Percentiles rank a stretch among this genome's conserved stretches.
phyloP scores from a whole-genome alignment of 2,888 invertebrate species.

The Hanleya hanleyi region DNA sequence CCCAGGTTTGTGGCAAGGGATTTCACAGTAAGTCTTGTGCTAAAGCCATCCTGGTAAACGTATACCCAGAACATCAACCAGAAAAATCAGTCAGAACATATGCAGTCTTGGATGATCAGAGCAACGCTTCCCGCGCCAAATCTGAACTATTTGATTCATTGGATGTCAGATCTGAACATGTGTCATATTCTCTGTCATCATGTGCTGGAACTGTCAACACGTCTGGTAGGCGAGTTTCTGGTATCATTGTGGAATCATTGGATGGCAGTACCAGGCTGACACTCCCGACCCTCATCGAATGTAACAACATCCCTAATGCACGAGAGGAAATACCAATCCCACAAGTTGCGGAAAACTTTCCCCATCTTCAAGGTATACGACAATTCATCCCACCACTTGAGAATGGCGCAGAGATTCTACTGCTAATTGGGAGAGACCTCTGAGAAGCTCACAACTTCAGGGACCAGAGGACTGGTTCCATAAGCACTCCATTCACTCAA shows the following conservation, averaged over 20 bases:
- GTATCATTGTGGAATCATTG: constrained; percentile 20
- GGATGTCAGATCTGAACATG: neutral
- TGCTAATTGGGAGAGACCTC: too few species aligned
- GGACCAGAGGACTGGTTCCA: too few species aligned
- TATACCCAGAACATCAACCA: constrained; percentile 11
- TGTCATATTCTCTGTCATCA: constrained; percentile 8
- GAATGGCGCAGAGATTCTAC: too few species aligned
- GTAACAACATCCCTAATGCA: too few species aligned
- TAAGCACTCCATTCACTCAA: too few species aligned
- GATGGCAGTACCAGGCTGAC: too few species aligned
- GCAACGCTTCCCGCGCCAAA: neutral
- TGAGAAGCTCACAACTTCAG: too few species aligned
- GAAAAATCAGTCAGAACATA: neutral
- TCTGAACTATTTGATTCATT: neutral
- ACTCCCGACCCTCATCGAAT: too few species aligned
- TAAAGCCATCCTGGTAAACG: constrained; percentile 11
- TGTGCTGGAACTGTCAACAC: neutral
- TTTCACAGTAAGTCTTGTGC: constrained; percentile 24
- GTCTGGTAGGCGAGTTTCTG: constrained; percentile 9
- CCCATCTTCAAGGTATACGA: too few species aligned
- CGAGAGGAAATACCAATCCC: too few species aligned
- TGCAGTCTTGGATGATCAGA: constrained; percentile 2
- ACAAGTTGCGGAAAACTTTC: too few species aligned
- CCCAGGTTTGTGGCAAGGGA: constrained; percentile 16
- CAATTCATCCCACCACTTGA: too few species aligned